phyloP scores from a whole-genome alignment of 2,797 vertebrate genomes.

The Acrossocheilus wenchowensis region DNA sequence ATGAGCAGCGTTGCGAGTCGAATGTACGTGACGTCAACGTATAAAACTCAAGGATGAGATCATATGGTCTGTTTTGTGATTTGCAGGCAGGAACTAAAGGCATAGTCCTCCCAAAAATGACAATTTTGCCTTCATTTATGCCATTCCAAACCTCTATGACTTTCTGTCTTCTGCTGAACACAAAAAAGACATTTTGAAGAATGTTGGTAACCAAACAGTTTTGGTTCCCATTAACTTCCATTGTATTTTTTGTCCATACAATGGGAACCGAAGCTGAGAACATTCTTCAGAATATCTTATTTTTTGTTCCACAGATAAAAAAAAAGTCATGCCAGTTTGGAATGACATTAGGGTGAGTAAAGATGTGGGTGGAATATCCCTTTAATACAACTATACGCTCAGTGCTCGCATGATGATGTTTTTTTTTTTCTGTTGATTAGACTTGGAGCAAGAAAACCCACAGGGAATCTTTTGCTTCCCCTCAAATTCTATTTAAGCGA shows the following conservation, averaged over 20 bases:
- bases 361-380: background rate
- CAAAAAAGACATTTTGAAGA: background rate
- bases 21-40: background rate
- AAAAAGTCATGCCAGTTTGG: background rate
- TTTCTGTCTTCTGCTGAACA: background rate
- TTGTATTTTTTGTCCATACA: background rate
- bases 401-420: background rate
- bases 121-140: background rate
- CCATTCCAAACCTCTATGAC: background rate
- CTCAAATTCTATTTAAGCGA: constrained; percentile 49
- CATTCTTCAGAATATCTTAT: background rate
- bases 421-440: constrained; percentile 14
- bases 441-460: constrained; percentile 25
- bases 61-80: background rate
- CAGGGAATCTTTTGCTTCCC: constrained; percentile 28
- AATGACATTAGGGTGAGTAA: background rate
- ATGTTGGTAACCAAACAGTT: background rate
- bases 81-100: background rate
- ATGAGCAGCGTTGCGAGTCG: background rate
- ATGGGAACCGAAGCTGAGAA: background rate
- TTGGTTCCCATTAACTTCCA: background rate
- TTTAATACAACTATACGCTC: background rate
- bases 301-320: background rate
- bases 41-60: constrained; percentile 2
- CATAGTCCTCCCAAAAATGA: background rate